These are phyloP conservation scores for Prunella fulvescens DNA, from an alignment of 2,113 vertebrate species.

Conservation along the genomic window DNA sequence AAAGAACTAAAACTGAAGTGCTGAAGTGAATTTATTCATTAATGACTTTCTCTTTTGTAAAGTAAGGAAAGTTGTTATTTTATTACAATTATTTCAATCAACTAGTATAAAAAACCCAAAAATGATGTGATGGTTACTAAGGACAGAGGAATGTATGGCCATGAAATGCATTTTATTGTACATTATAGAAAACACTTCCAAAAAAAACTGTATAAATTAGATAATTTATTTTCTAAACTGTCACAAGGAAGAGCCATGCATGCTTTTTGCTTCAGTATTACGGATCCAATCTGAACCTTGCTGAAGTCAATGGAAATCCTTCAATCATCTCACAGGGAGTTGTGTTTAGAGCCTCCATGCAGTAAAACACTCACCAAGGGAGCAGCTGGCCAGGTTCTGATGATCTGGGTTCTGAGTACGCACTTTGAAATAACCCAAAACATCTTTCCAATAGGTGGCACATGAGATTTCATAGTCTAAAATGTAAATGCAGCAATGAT, in stretches of 20 bases:
- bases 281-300: neutral
- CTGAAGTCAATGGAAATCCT: neutral
- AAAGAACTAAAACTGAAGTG: neutral
- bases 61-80: neutral
- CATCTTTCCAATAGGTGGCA: conserved; percentile 7
- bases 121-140: neutral
- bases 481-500: neutral
- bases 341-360: neutral
- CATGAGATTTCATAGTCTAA: neutral
- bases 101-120: neutral
- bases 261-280: neutral
- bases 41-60: neutral
- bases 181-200: neutral
- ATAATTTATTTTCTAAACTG: neutral
- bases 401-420: neutral
- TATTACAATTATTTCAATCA: neutral
- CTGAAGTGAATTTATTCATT: neutral
- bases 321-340: neutral
- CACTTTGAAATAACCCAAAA: conserved; percentile 7
- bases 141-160: neutral
- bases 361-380: neutral
- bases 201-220: neutral
- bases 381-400: neutral
- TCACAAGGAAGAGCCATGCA: neutral
- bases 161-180: neutral